phyloP scores from a whole-genome alignment of 2,797 vertebrate genomes.

The Tokudaia tokunoshimensis region DNA sequence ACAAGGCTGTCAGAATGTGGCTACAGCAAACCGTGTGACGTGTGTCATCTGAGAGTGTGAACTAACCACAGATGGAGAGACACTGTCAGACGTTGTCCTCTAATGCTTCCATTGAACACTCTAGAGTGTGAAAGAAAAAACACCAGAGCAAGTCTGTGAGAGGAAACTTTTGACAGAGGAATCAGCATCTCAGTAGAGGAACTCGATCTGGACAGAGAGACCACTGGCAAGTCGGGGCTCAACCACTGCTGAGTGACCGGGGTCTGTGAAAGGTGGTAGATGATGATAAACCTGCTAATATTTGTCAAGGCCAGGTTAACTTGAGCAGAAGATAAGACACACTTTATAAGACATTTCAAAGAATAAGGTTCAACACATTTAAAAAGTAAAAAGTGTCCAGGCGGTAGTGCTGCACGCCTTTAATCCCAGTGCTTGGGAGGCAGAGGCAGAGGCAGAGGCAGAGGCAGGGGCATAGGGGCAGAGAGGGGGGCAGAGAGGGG shows the following conservation, averaged over 20 bases:
- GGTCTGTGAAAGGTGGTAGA: too few relatives aligned
- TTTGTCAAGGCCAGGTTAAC: background rate
- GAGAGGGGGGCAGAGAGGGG: background rate
- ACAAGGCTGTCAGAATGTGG: background rate
- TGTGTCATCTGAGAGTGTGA: background rate
- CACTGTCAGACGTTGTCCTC: background rate
- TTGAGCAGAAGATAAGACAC: background rate
- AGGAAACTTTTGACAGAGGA: background rate
- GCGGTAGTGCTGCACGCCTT: background rate
- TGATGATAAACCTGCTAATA: background rate
- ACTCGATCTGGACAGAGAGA: background rate
- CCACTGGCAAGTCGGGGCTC: background rate
- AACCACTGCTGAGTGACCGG: background rate
- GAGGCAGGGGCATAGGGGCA: background rate
- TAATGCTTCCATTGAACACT: background rate
- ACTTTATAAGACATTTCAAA: background rate
- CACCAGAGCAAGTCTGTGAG: background rate
- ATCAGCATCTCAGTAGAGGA: background rate
- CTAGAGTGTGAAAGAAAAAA: background rate
- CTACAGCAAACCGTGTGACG: background rate
- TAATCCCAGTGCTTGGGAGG: background rate
- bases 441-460: too few relatives aligned
- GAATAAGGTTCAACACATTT: background rate
- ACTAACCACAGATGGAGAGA: conserved; percentile 26
- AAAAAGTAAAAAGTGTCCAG: background rate